phyloP scores from a whole-genome alignment of 2,888 invertebrate genomes.

The Leucozona laternaria region DNA sequence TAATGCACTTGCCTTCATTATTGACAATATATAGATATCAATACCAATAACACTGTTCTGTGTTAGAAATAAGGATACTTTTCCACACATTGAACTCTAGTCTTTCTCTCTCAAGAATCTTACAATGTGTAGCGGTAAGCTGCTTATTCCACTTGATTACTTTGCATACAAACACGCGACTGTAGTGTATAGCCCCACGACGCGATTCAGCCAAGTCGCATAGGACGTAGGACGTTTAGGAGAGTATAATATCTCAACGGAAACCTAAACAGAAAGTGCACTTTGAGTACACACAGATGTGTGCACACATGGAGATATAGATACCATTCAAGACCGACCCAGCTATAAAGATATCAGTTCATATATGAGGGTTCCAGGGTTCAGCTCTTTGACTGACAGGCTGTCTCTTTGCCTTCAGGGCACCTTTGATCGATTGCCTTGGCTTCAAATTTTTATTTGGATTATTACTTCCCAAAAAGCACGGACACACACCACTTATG shows the following conservation, averaged over 20 bases:
- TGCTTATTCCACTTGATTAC: slow-evolving; percentile 76
- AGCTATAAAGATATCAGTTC: slow-evolving; percentile 63
- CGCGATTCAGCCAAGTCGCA: background rate
- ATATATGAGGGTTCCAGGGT: slow-evolving; percentile 29
- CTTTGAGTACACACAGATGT: slow-evolving; percentile 66
- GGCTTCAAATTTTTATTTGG: slow-evolving; percentile 60
- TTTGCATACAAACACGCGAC: slow-evolving; percentile 66
- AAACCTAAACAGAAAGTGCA: slow-evolving; percentile 29
- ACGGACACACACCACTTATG: background rate
- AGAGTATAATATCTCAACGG: slow-evolving; percentile 3
- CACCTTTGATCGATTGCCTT: slow-evolving; percentile 64
- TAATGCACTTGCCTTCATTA: slow-evolving; percentile 55
- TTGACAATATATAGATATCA: slow-evolving; percentile 42
- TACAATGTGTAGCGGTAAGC: slow-evolving; percentile 54
- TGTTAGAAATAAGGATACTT: slow-evolving; percentile 65
- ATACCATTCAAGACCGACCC: slow-evolving; percentile 23
- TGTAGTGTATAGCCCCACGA: background rate
- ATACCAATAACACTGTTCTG: slow-evolving; percentile 51
- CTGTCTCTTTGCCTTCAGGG: slow-evolving; percentile 32
- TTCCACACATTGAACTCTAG: slow-evolving; percentile 73
- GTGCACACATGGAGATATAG: slow-evolving; percentile 55
- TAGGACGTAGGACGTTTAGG: too few species aligned
- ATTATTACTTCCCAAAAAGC: slow-evolving; percentile 39
- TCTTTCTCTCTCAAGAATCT: slow-evolving; percentile 39
- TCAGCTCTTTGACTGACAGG: slow-evolving; percentile 40